Evolutionary conservation across 2,797 vertebrate species (phyloP), one percentile per base, ranked within the genome.

Genomic region (Crocodylus rhombifer): DNA sequence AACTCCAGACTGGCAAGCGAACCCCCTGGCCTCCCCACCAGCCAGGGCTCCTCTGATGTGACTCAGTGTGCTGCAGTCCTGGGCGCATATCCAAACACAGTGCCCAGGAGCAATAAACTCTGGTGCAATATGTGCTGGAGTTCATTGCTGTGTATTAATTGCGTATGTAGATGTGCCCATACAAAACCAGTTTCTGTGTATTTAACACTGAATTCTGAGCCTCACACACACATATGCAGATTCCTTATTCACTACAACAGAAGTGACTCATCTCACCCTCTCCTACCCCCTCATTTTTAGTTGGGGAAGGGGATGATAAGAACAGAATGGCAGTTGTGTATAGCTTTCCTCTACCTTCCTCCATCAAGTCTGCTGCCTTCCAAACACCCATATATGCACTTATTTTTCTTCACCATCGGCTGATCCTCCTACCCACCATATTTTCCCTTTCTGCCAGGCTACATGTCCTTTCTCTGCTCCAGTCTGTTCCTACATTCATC

Each of bases 401-500:
- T 65, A 4, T 0, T 13, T 18, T 86, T 86, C 79, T 0, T 0
- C 14, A 21, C 67, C n/a, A 6, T 83, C 16, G 5, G 51, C 21
- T 80, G 30, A 30, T 60, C 69, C 89, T 75, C 42, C 42, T 79
- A 18, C 7, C 11, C 0, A 0, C 21, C 4, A 2, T 4, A 67
- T 84, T 94, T 58, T 80, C 25, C 23, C 23, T 74, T 83, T 74
- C 36, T 77, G 60, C 25, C 55, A 75, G 28, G 55, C 30, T 20
- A 30, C 3, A 17, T 5, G 73, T 42, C 51, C 9, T 90, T 67
- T 14, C 13, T 33, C 20, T 25, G 5, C 26, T 25, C 25, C 56
- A 64, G 13, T 82, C 85, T 80, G 75, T 80, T 63, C 5, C 61
- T 69, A 80, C 25, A 3, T 6, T 36, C n/a, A 11, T 75, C 17